phyloP scores from a whole-genome alignment of 2,797 vertebrate genomes.

The Orientallactaga sibirica region DNA sequence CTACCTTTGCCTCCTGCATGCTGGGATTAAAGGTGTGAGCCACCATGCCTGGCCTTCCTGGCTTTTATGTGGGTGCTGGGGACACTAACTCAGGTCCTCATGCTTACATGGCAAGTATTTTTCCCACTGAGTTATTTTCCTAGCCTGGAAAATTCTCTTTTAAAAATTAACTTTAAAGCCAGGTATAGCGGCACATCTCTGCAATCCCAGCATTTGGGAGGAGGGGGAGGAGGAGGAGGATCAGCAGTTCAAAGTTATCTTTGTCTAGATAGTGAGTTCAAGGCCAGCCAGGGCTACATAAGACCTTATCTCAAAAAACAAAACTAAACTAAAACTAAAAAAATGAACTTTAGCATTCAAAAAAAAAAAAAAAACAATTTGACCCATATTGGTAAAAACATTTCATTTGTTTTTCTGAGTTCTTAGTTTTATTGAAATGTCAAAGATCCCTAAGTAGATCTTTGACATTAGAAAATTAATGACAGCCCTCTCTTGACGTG shows the following conservation, averaged over 20 bases:
- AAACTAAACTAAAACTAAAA: too few relatives aligned
- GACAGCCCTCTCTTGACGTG: conserved; percentile 18
- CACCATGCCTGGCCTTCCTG: too few relatives aligned
- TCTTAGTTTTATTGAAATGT: conserved; percentile 70
- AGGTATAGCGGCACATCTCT: too few relatives aligned
- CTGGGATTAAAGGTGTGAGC: too few relatives aligned
- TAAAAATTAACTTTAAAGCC: background rate
- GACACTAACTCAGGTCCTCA: too few relatives aligned
- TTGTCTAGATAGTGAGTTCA: background rate
- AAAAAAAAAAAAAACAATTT: conserved; percentile 68
- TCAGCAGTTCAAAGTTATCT: background rate
- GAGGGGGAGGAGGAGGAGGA: background rate
- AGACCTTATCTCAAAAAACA: background rate
- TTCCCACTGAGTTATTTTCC: too few relatives aligned
- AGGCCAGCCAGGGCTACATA: background rate
- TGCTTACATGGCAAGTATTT: too few relatives aligned
- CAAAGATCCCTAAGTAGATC: conserved; percentile 54
- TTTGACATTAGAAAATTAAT: conserved; percentile 54
- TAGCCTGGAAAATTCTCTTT: too few relatives aligned
- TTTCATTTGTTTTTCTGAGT: conserved; percentile 47
- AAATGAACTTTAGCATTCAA: conserved; percentile 68
- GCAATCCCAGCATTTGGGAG: background rate
- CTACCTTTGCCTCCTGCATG: too few relatives aligned
- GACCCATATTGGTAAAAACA: conserved; percentile 58
- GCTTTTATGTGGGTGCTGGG: too few relatives aligned